Evolutionary conservation across 2,797 vertebrate genomes (phyloP).

Genomic region (Gouania willdenowi): DNA sequence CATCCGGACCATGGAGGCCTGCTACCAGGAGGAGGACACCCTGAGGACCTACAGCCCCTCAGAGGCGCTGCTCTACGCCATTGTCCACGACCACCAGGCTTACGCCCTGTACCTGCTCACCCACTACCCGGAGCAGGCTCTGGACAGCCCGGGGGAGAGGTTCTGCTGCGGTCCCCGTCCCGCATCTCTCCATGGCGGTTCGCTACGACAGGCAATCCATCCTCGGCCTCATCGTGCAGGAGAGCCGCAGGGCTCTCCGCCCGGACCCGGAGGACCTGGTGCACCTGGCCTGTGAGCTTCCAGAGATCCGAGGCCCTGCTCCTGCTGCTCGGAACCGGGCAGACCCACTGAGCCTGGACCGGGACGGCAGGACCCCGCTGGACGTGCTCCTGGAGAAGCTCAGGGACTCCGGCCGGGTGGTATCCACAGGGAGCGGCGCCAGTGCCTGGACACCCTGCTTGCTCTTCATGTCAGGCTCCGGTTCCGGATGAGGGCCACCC

Average conservation of each 20-base stretch:
- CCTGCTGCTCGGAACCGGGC: slow-evolving; percentile 82
- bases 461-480: slow-evolving; percentile 78
- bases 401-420: slow-evolving; percentile 65
- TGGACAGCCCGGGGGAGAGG: slow-evolving; percentile 79
- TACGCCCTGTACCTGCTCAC: slow-evolving; percentile 82
- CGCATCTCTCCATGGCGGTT: slow-evolving; percentile 82
- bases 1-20: slow-evolving; percentile 85
- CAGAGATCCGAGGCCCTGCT: slow-evolving; percentile 78
- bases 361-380: slow-evolving; percentile 77
- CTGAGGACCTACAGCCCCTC: slow-evolving; percentile 80
- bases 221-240: slow-evolving; percentile 80
- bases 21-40: slow-evolving; percentile 79
- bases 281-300: slow-evolving; percentile 84
- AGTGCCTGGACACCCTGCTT: slow-evolving; percentile 82
- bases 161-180: slow-evolving; percentile 82
- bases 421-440: slow-evolving; percentile 67
- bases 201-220: slow-evolving; percentile 83
- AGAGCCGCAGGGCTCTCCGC: slow-evolving; percentile 70
- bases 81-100: slow-evolving; percentile 84
- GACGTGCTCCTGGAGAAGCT: slow-evolving; percentile 82
- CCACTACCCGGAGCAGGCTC: slow-evolving; percentile 78
- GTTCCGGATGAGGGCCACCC: slow-evolving; percentile 76
- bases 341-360: slow-evolving; percentile 77
- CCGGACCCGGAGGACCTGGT: slow-evolving; percentile 77
- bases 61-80: slow-evolving; percentile 86